phyloP scores from a whole-genome alignment of 2,797 vertebrate species.

The Scomberomorus guttatus region DNA sequence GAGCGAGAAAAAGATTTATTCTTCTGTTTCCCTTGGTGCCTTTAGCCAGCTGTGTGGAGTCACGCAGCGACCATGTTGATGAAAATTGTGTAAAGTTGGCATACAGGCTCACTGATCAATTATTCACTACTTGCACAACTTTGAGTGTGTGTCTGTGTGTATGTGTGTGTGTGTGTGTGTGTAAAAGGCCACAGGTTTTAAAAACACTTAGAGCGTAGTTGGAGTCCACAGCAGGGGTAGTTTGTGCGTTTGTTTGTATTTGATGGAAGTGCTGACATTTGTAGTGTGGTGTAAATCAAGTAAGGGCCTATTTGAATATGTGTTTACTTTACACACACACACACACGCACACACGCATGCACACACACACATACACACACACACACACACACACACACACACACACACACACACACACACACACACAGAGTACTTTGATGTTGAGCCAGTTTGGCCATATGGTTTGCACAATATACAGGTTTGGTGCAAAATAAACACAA shows the following conservation, averaged over 20 bases:
- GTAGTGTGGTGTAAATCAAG: constrained; percentile 50
- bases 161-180: constrained; percentile 24
- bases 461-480: constrained; percentile 38
- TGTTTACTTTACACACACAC: constrained; percentile 33
- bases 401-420: constrained; percentile 27
- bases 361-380: constrained; percentile 19
- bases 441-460: constrained; percentile 17
- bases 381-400: constrained; percentile 32
- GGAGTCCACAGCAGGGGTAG: constrained; percentile 57
- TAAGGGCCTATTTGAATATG: constrained; percentile 52
- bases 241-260: constrained; percentile 42
- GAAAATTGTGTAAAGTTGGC: constrained; percentile 55
- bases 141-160: constrained; percentile 12
- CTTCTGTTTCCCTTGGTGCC: constrained; percentile 26
- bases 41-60: constrained; percentile 56
- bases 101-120: constrained; percentile 64
- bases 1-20: constrained; percentile 14
- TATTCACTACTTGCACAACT: constrained; percentile 51
- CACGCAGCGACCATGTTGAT: constrained; percentile 45
- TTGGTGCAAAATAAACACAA: constrained; percentile 30
- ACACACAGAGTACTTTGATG: constrained; percentile 13
- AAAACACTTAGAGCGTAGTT: constrained; percentile 39
- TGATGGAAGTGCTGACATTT: constrained; percentile 36
- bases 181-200: constrained; percentile 44
- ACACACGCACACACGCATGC: constrained; percentile 5